These are phyloP conservation scores for Ficedula albicollis DNA, from an alignment of 2,797 vertebrate species.

Conservation along the genomic window DNA sequence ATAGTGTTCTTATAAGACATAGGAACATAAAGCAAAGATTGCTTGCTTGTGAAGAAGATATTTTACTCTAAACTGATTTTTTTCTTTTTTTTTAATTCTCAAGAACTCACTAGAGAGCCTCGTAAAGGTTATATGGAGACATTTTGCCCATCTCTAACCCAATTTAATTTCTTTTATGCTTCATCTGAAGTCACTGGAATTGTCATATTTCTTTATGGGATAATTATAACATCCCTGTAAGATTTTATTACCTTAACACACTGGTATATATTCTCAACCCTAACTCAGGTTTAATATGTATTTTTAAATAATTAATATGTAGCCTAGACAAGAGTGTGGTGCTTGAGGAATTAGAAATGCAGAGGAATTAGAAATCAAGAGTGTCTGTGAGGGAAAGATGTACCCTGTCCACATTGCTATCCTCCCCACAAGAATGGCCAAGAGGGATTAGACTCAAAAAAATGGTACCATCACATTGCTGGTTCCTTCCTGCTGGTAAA, in stretches of 20 bases:
- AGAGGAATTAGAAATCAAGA: background rate
- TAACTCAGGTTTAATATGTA: background rate
- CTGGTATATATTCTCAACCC: background rate
- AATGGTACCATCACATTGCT: background rate
- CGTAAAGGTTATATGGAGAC: background rate
- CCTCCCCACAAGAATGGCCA: background rate
- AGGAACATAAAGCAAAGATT: background rate
- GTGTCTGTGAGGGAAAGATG: background rate
- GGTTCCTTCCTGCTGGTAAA: background rate
- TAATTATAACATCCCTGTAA: background rate
- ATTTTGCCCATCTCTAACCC: background rate
- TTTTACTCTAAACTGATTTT: background rate
- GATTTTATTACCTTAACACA: background rate
- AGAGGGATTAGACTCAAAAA: background rate
- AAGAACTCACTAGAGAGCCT: background rate
- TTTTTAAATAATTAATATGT: conserved; percentile 35
- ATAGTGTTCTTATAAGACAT: background rate
- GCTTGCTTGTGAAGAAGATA: background rate
- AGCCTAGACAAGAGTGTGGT: background rate
- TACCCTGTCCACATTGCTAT: background rate
- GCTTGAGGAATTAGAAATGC: background rate
- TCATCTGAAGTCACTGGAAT: background rate
- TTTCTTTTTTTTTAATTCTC: background rate
- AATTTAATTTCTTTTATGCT: conserved; percentile 25
- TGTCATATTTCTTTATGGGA: conserved; percentile 34